Conservation (phyloP, 2,797 vertebrate genomes). For the Mycteria americana region DNA sequence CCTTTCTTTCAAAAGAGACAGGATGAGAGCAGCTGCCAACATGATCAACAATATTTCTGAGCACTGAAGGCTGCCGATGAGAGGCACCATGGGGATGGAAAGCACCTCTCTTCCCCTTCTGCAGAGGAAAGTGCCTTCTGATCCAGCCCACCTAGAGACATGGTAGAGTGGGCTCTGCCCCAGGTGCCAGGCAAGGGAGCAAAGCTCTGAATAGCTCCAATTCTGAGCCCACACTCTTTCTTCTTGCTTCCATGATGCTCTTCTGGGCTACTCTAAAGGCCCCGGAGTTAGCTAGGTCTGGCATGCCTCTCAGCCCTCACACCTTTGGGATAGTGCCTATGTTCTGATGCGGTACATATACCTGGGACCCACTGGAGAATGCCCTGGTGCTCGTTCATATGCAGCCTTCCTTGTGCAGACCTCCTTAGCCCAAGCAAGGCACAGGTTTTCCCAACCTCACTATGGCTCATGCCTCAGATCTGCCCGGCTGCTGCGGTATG, state of each 20-base stretch:
- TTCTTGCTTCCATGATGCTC: not conserved
- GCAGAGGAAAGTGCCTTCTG: not conserved
- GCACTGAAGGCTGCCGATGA: not conserved
- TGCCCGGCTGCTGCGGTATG: not conserved
- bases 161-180: not conserved
- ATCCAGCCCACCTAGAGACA: not conserved
- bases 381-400: not conserved
- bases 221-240: not conserved
- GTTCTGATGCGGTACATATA: not conserved
- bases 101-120: not conserved
- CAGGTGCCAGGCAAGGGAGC: not conserved
- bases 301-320: not conserved
- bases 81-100: not conserved
- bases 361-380: not conserved
- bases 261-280: not conserved
- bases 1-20: not conserved
- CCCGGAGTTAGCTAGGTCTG: not conserved
- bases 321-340: not conserved
- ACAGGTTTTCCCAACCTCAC: not conserved
- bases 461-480: not conserved
- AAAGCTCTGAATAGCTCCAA: not conserved
- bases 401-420: not conserved
- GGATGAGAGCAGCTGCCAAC: not conserved
- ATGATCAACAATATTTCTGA: not conserved
- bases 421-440: not conserved